Evolutionary conservation across 2,113 vertebrate genomes (phyloP).

Genomic region (Gnathonemus longibarbis): DNA sequence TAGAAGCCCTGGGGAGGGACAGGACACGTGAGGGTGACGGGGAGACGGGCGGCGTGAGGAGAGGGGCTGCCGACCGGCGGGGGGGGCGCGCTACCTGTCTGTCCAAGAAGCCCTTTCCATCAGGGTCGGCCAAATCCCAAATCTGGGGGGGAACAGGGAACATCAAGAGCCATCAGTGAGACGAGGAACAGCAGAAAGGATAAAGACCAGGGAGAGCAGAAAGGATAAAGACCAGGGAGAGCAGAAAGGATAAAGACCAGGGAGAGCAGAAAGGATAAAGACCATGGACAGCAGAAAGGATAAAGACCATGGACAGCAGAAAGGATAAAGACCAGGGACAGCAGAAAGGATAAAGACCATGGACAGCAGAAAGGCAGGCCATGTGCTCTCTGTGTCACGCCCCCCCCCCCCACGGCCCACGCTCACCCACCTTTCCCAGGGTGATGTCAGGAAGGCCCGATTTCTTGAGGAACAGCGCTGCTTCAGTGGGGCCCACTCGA

Average conservation of each 20-base stretch:
- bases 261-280: no score
- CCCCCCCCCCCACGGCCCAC: background rate
- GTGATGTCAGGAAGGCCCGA: conserved; percentile 83
- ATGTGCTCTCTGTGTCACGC: background rate
- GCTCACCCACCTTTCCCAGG: conserved; percentile 79
- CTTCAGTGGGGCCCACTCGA: conserved; percentile 84
- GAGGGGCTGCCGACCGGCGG: background rate
- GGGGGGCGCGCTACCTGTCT: conserved; percentile 71
- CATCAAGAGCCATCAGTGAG: background rate
- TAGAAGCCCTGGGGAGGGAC: conserved; percentile 76
- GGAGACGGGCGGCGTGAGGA: background rate
- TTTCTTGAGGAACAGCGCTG: conserved; percentile 90
- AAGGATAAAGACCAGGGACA: no score
- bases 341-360: no score
- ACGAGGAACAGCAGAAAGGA: no score
- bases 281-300: no score
- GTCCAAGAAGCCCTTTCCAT: conserved; percentile 93
- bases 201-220: no score
- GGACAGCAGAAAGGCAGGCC: background rate
- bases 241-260: no score
- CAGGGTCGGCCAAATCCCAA: conserved; percentile 96
- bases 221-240: no score
- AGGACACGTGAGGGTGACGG: background rate
- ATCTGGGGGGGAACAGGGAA: conserved; percentile 60
- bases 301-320: no score